Conservation (phyloP, 2,113 vertebrate genomes). For the Sarotherodon lohbergeri region DNA sequence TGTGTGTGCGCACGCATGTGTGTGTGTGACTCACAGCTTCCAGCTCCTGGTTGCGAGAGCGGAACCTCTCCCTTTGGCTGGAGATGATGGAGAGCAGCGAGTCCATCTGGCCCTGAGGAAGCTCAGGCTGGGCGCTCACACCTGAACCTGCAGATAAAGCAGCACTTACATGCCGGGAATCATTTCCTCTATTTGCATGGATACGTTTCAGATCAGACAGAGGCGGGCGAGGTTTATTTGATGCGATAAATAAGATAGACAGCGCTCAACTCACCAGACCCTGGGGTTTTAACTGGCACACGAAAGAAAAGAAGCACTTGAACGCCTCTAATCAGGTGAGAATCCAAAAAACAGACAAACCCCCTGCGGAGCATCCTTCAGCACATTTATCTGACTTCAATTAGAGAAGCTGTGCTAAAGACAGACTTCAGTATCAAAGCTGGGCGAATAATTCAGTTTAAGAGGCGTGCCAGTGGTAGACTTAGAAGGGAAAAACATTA, state of each 20-base stretch:
- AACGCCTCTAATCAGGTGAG: neutral
- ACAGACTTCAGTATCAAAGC: neutral
- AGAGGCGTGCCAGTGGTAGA: neutral
- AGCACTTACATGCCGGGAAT: neutral
- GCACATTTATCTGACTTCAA: neutral
- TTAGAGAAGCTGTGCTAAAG: neutral
- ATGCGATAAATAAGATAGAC: neutral
- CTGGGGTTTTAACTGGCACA: neutral
- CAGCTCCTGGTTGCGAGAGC: slow-evolving; percentile 91
- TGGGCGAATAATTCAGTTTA: neutral
- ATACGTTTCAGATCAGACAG: neutral
- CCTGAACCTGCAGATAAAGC: slow-evolving; percentile 35
- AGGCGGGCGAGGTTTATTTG: neutral
- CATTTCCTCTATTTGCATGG: neutral
- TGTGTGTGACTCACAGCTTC: slow-evolving; percentile 78
- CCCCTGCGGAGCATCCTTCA: neutral
- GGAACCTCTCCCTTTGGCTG: slow-evolving; percentile 93
- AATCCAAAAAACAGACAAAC: neutral
- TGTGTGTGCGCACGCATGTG: no score
- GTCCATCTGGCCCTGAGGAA: slow-evolving; percentile 90
- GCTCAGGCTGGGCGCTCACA: slow-evolving; percentile 46
- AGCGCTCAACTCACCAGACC: neutral
- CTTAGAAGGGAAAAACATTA: neutral
- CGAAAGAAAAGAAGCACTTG: neutral
- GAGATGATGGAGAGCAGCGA: slow-evolving; percentile 97